A percentile compares a stretch with the other conserved stretches of the same genome.
Conservation (phyloP, 2,888 invertebrate species). For the Drosophila glabriapex region DNA sequence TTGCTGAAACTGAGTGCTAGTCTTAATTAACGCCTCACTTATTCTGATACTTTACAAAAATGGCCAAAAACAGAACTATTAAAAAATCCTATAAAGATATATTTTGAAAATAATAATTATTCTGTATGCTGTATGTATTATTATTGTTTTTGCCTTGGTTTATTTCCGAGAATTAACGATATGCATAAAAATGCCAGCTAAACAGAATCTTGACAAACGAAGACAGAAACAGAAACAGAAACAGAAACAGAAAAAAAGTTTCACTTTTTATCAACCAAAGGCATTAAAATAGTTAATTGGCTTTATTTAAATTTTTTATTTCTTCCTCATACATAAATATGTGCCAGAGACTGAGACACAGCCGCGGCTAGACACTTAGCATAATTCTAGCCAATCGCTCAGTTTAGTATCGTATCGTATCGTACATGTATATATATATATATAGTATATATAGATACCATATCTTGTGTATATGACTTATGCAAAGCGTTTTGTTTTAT, state of each 20-base stretch:
- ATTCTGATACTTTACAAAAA: constrained; percentile 11
- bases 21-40: constrained; percentile 11
- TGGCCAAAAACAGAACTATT: constrained; percentile 37
- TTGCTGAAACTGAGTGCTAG: not conserved
- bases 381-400: constrained; percentile 74
- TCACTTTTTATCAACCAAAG: constrained; percentile 80
- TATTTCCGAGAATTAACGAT: constrained; percentile 80
- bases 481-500: constrained; percentile 49
- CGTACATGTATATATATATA: not conserved
- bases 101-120: constrained; percentile 33
- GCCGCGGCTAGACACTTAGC: constrained; percentile 51
- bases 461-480: constrained; percentile 35
- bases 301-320: constrained; percentile 78
- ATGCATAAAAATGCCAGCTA: constrained; percentile 69
- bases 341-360: constrained; percentile 55
- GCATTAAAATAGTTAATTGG: constrained; percentile 83
- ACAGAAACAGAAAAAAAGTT: constrained; percentile 66
- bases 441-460: constrained; percentile 7
- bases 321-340: constrained; percentile 82
- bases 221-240: constrained; percentile 28
- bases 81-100: constrained; percentile 27
- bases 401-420: constrained; percentile 29
- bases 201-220: constrained; percentile 54
- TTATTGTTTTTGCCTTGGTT: constrained; percentile 71
- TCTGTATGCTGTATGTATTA: constrained; percentile 43